Evolutionary conservation across 2,113 vertebrate species (phyloP).

Genomic region (Phodopus roborovskii): DNA sequence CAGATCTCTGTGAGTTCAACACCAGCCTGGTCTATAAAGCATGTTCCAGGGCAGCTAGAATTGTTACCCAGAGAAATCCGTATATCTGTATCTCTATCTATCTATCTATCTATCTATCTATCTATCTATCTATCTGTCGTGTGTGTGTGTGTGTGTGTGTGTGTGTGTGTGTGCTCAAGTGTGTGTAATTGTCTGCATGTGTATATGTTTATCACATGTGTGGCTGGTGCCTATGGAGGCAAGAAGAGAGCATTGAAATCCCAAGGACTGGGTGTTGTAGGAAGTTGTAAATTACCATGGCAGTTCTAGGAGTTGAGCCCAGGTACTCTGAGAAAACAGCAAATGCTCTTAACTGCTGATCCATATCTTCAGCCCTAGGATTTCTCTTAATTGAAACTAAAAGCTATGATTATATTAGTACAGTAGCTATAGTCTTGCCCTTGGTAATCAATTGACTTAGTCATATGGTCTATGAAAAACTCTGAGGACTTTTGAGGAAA

Average conservation of each 20-base stretch:
- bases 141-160: too few species aligned
- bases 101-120: too few species aligned
- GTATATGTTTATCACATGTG: not conserved
- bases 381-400: not conserved
- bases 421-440: not conserved
- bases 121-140: too few species aligned
- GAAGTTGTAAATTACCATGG: not conserved
- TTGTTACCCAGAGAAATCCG: too few species aligned
- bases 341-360: not conserved
- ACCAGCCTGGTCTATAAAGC: too few species aligned
- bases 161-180: too few species aligned
- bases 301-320: not conserved
- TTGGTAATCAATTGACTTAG: constrained; percentile 5
- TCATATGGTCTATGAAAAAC: not conserved
- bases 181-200: not conserved
- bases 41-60: too few species aligned
- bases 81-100: too few species aligned
- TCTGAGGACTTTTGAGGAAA: not conserved
- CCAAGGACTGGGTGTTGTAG: not conserved
- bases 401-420: not conserved
- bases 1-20: too few species aligned
- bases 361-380: not conserved
- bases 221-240: not conserved
- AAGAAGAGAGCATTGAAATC: not conserved
- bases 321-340: not conserved